These are phyloP conservation scores for Nycticorax nycticorax DNA, from an alignment of 2,113 vertebrate genomes.

Conservation along the genomic window DNA sequence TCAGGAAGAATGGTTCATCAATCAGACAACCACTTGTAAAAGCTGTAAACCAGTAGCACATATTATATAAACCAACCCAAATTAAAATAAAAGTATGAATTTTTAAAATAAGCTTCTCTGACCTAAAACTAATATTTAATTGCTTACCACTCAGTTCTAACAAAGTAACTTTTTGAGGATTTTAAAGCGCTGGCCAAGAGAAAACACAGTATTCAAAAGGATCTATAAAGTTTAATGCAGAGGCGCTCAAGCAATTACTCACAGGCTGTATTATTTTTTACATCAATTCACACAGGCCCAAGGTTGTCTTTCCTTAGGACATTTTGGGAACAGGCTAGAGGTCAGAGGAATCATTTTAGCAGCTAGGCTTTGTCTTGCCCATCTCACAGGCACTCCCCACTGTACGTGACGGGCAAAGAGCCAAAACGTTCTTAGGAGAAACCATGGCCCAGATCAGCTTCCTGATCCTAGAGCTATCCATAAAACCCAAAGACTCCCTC, in stretches of 20 bases:
- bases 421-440: neutral
- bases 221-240: neutral
- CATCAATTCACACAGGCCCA: neutral
- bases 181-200: neutral
- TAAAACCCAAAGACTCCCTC: neutral
- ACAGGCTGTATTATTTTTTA: neutral
- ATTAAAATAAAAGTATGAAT: neutral
- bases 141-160: neutral
- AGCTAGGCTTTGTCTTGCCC: neutral
- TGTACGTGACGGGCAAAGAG: neutral
- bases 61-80: neutral
- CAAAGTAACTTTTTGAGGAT: neutral
- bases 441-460: neutral
- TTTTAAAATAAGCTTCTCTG: neutral
- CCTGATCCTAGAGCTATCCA: neutral
- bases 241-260: neutral
- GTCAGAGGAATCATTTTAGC: neutral
- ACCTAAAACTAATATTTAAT: neutral
- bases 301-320: neutral
- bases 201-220: neutral
- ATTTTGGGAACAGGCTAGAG: neutral
- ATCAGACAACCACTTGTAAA: neutral
- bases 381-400: neutral
- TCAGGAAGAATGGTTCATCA: neutral
- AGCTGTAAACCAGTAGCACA: neutral